These are phyloP conservation scores for Rhamnusium bicolor DNA, from an alignment of 2,888 invertebrate species.

Conservation along the genomic window DNA sequence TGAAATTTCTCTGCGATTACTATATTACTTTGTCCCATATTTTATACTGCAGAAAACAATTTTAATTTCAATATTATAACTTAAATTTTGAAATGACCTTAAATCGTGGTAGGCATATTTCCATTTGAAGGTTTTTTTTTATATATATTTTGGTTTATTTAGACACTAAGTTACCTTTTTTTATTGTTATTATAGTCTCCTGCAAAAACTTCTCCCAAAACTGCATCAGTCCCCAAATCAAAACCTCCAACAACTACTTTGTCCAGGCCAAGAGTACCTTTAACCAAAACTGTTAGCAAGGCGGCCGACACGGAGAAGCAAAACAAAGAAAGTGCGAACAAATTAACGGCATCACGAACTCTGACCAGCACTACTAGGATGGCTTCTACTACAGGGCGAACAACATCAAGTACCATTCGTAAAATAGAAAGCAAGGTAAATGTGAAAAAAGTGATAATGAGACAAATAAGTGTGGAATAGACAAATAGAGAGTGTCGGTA, in stretches of 20 bases:
- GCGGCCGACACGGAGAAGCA: slow-evolving; percentile 73
- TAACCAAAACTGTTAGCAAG: slow-evolving; percentile 24
- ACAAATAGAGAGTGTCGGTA: too few relatives aligned
- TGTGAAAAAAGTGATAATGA: not conserved
- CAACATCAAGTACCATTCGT: slow-evolving; percentile 58
- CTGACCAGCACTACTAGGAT: slow-evolving; percentile 58
- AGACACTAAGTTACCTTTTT: not conserved
- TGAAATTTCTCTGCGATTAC: too few relatives aligned
- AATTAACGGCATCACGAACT: slow-evolving; percentile 70
- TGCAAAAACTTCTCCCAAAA: not conserved
- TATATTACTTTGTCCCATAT: too few relatives aligned
- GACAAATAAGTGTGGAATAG: too few relatives aligned
- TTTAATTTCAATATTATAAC: too few relatives aligned
- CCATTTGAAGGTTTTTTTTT: too few relatives aligned
- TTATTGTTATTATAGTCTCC: slow-evolving; percentile 4
- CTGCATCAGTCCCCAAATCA: slow-evolving; percentile 1
- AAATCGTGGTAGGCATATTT: too few relatives aligned
- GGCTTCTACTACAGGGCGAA: slow-evolving; percentile 52
- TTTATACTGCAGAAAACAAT: too few relatives aligned
- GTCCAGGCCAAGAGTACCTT: slow-evolving; percentile 12
- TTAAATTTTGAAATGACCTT: too few relatives aligned
- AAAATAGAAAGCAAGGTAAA: slow-evolving; percentile 64
- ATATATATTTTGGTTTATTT: too few relatives aligned
- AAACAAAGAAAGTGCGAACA: slow-evolving; percentile 81
- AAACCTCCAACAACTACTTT: slow-evolving; percentile 15